Evolutionary conservation across 2,888 invertebrate genomes (phyloP).

Genomic region (Morpho helenor): DNA sequence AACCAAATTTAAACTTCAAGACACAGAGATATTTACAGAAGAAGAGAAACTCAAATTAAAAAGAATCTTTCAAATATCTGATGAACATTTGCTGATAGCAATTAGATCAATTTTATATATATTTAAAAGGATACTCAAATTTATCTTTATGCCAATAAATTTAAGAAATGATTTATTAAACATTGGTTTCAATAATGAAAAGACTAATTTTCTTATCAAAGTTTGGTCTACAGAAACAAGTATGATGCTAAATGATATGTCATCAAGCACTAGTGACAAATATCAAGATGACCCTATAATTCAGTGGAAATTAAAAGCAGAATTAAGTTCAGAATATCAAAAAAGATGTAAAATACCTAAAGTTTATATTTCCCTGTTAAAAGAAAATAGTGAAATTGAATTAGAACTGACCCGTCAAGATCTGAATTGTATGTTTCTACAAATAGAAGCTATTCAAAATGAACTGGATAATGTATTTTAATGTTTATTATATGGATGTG

Average conservation of each 20-base stretch:
- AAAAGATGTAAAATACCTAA: slow-evolving; percentile 65
- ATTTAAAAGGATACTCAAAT: slow-evolving; percentile 58
- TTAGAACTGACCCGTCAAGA: slow-evolving; percentile 65
- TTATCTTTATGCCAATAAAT: slow-evolving; percentile 63
- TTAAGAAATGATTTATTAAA: slow-evolving; percentile 53
- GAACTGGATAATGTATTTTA: slow-evolving; percentile 60
- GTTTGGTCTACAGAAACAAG: slow-evolving; percentile 64
- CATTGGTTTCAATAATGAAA: slow-evolving; percentile 53
- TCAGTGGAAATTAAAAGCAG: slow-evolving; percentile 64
- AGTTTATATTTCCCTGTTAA: slow-evolving; percentile 47
- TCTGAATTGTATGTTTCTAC: slow-evolving; percentile 59
- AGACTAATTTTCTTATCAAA: slow-evolving; percentile 57
- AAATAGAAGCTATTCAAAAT: slow-evolving; percentile 67
- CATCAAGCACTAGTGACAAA: slow-evolving; percentile 37
- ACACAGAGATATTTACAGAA: slow-evolving; percentile 57
- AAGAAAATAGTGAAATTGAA: slow-evolving; percentile 41
- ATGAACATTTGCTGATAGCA: slow-evolving; percentile 47
- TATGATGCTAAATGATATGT: slow-evolving; percentile 51
- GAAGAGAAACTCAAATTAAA: slow-evolving; percentile 58
- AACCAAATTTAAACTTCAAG: slow-evolving; percentile 51
- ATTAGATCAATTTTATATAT: slow-evolving; percentile 61
- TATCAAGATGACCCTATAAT: slow-evolving; percentile 43
- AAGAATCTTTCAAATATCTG: slow-evolving; percentile 56
- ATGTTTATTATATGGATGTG: slow-evolving; percentile 24
- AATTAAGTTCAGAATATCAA: slow-evolving; percentile 60